phyloP scores from a whole-genome alignment of 2,797 vertebrate species.

The Oryzias sinensis region DNA sequence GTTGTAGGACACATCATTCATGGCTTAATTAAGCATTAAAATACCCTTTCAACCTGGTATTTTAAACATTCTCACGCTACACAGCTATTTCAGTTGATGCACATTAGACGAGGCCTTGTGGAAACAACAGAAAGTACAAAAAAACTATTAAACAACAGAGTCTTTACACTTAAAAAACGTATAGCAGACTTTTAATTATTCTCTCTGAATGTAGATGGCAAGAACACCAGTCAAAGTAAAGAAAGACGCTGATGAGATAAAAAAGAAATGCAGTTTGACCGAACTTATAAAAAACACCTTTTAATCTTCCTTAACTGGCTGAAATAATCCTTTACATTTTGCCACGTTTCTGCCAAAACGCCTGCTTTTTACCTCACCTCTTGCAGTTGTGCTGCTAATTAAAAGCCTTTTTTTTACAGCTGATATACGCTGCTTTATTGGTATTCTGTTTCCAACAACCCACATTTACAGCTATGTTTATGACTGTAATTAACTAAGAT shows the following conservation, averaged over 20 bases:
- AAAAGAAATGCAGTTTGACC: not conserved
- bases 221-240: too few species aligned
- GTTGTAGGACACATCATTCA: too few species aligned
- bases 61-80: too few species aligned
- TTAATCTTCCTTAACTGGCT: not conserved
- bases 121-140: too few species aligned
- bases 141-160: too few species aligned
- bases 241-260: not conserved
- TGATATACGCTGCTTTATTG: conserved; percentile 7
- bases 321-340: conserved; percentile 1
- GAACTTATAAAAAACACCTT: not conserved
- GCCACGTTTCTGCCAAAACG: not conserved
- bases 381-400: conserved; percentile 3
- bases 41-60: too few species aligned
- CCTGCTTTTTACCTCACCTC: not conserved
- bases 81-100: too few species aligned
- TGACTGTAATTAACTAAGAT: conserved; percentile 20
- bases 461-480: conserved; percentile 25
- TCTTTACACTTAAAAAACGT: too few species aligned
- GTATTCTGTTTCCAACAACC: conserved; percentile 8
- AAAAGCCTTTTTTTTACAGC: conserved; percentile 6
- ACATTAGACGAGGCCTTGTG: too few species aligned
- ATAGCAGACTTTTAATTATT: too few species aligned
- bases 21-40: too few species aligned
- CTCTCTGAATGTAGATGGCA: too few species aligned